Conservation (phyloP, 2,113 vertebrate species). For the Syngnathus scovelli region DNA sequence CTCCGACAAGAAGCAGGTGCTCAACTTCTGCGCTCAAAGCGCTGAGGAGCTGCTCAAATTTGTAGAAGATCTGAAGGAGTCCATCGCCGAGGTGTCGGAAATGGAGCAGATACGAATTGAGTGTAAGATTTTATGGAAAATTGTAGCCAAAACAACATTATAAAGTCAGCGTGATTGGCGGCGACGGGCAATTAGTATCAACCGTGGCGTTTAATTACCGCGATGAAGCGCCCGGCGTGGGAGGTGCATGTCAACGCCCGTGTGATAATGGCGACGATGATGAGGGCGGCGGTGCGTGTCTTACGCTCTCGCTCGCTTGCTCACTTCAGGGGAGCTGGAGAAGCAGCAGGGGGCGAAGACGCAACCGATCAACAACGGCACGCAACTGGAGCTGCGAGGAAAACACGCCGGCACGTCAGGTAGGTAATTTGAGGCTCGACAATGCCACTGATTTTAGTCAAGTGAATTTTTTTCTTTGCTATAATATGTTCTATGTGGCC, state of each 20-base stretch:
- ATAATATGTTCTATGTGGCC: too few species aligned
- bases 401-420: slow-evolving; percentile 86
- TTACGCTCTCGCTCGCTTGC: slow-evolving; percentile 9
- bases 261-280: slow-evolving; percentile 19
- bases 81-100: slow-evolving; percentile 93
- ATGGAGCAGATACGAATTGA: slow-evolving; percentile 98
- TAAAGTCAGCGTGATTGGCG: slow-evolving; percentile 45
- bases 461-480: too few species aligned
- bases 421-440: slow-evolving; percentile 32
- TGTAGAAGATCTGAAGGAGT: slow-evolving; percentile 95
- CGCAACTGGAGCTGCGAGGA: slow-evolving; percentile 80
- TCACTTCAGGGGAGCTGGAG: slow-evolving; percentile 86
- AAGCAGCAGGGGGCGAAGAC: slow-evolving; percentile 88
- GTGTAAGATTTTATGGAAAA: slow-evolving; percentile 64
- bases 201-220: slow-evolving; percentile 50
- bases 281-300: background rate
- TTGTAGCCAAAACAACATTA: slow-evolving; percentile 39
- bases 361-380: slow-evolving; percentile 79
- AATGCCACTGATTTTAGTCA: background rate
- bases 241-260: slow-evolving; percentile 1
- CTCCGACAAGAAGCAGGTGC: slow-evolving; percentile 92
- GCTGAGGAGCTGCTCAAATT: slow-evolving; percentile 96
- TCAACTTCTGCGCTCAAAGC: slow-evolving; percentile 93
- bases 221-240: slow-evolving; percentile 19
- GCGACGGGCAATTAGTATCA: slow-evolving; percentile 59